phyloP scores from a whole-genome alignment of 2,797 vertebrate genomes.

The Linurgus olivaceus region DNA sequence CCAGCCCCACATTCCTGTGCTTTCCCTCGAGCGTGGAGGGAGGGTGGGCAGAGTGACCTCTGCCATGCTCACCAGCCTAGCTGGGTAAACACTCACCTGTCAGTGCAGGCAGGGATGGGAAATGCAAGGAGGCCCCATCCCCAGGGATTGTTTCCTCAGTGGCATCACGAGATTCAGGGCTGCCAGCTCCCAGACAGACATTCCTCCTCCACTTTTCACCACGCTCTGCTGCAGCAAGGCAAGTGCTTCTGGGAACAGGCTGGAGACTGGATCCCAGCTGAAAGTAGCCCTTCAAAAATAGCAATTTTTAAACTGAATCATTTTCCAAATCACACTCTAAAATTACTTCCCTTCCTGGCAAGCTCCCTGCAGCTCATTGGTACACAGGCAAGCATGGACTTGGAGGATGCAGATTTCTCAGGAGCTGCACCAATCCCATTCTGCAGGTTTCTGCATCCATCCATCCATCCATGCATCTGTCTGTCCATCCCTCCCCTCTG shows the following conservation, averaged over 20 bases:
- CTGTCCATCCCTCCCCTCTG: neutral
- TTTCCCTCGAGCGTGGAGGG: accelerated
- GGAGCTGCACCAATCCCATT: neutral
- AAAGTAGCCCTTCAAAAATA: conserved; percentile 68
- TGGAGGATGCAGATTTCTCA: neutral
- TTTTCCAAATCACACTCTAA: conserved; percentile 62
- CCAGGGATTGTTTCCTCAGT: neutral
- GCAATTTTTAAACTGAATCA: conserved; percentile 57
- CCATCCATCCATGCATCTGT: neutral
- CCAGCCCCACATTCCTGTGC: neutral
- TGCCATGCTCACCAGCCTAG: neutral
- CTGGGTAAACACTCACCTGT: neutral
- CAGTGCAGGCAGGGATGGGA: neutral
- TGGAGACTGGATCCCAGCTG: conserved; percentile 43
- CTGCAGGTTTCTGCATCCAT: neutral
- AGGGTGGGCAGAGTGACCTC: neutral
- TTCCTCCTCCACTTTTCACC: neutral
- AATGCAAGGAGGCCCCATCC: neutral
- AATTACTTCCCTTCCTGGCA: conserved; percentile 61
- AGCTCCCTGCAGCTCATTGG: conserved; percentile 19
- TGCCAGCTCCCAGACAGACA: neutral
- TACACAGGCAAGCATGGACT: neutral
- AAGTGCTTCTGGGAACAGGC: conserved; percentile 18
- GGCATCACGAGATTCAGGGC: neutral
- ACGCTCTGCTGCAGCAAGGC: neutral